Evolutionary conservation across 2,888 invertebrate species (phyloP), one percentile per base, ranked within the genome.

Genomic region (Agriopis marginaria): DNA sequence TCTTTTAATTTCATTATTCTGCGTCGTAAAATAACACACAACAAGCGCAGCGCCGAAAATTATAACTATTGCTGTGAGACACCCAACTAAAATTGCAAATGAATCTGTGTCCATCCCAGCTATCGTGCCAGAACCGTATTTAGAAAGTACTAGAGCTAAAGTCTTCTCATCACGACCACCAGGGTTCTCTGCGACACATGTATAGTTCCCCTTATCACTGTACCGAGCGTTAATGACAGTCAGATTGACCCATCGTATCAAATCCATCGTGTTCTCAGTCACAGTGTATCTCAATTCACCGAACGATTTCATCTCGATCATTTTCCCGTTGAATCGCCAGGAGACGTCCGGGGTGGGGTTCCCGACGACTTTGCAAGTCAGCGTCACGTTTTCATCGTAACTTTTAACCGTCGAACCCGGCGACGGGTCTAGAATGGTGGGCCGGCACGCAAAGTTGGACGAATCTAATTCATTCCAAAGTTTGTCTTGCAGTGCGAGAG

Each of bases 381-480:
- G 89, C 0, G 97, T 97, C 71, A 97, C 95, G 85, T 97, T 96
- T 76, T 96, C 96, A 51, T 96, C 96, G 76, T 95, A 95, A 75
- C 96, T 96, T 84, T 96, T 96, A 64, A 97, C 89, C 70, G 95
- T 95, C 51, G 95, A 95, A 79, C 94, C 90, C 47, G 94, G 91
- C 12, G 95, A 86, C 3, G 96, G 96, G 79, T 96, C 96, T 53
- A 96, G 88, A 76, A 98, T 97, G 73, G 96, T 95, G 42, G 98
- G 98, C 70, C 96, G 95, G 85, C 98, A 98, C 50, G 98, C 98
- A 82, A 98, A 98, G 82, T 97, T 96, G 56, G 96, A 95, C 59
- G 96, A 95, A 78, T 95, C 94, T 77, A 96, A 93, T 78, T 97
- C 96, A 77, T 95, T 96, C 98, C 98, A 98, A 81, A 96, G 95